Evolutionary conservation across 2,888 invertebrate genomes (phyloP).

Genomic region (Dascillus cervinus): DNA sequence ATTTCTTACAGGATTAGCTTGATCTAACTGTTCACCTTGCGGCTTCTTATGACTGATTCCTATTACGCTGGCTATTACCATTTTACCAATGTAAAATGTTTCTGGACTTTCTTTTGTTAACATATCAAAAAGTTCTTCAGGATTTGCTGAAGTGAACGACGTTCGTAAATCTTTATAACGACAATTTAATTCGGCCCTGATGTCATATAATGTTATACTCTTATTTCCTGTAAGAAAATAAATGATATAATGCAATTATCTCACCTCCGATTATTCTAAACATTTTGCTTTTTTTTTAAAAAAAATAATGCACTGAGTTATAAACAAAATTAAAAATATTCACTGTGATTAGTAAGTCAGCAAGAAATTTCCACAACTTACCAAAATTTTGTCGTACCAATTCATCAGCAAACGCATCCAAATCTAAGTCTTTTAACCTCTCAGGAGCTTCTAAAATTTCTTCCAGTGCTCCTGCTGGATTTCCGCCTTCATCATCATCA

Average conservation of each 20-base stretch:
- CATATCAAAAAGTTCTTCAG: constrained; percentile 89
- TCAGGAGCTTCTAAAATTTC: constrained; percentile 96
- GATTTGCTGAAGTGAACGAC: constrained; percentile 67
- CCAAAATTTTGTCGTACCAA: constrained; percentile 71
- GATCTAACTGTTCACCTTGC: constrained; percentile 86
- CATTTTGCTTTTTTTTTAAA: neutral
- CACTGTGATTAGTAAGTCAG: no score
- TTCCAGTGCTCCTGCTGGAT: constrained; percentile 94
- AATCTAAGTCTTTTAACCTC: constrained; percentile 87
- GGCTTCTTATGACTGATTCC: constrained; percentile 84
- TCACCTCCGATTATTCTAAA: constrained; percentile 5
- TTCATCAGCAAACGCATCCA: constrained; percentile 98
- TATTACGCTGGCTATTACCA: constrained; percentile 73
- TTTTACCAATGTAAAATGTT: constrained; percentile 82
- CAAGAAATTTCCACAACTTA: no score
- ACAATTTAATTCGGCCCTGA: constrained; percentile 89
- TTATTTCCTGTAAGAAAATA: constrained; percentile 57
- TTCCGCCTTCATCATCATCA: constrained; percentile 94
- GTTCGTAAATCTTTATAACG: constrained; percentile 86
- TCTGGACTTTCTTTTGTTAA: constrained; percentile 94
- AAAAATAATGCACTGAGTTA: neutral
- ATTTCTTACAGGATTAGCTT: constrained; percentile 91
- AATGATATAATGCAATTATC: neutral
- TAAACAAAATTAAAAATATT: constrained; percentile 4
- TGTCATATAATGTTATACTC: constrained; percentile 93